Percentiles rank a stretch among this genome's conserved stretches.
Evolutionary conservation across 2,888 invertebrate species (phyloP).

Genomic region (Monoplex corrugatus): DNA sequence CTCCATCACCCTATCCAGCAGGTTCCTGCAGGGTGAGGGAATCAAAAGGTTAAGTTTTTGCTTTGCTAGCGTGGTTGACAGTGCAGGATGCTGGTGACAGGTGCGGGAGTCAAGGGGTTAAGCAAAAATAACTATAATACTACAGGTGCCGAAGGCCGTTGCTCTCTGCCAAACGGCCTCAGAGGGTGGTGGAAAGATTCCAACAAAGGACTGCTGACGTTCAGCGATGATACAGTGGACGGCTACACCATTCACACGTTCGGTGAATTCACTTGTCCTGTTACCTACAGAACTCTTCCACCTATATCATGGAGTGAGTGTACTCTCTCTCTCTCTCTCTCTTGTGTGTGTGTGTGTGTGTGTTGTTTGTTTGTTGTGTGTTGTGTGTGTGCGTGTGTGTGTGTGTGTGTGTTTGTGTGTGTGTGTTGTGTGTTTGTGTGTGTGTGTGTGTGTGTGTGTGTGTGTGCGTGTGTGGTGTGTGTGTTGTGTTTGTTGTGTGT

Average conservation of each 20-base stretch:
- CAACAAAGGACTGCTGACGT: slow-evolving; percentile 50
- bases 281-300: slow-evolving; percentile 5
- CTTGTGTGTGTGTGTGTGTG: no score
- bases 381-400: neutral
- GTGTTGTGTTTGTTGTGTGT: neutral
- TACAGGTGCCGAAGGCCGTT: neutral
- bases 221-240: slow-evolving; percentile 33
- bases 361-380: neutral
- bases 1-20: no score
- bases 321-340: no score
- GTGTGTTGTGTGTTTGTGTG: slow-evolving; percentile 23
- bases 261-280: slow-evolving; percentile 51
- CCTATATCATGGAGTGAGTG: slow-evolving; percentile 54
- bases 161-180: slow-evolving; percentile 45
- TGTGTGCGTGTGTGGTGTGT: no score
- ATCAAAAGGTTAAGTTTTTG: no score
- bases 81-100: no score
- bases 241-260: slow-evolving; percentile 50
- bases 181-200: slow-evolving; percentile 50
- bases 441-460: slow-evolving; percentile 7
- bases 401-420: neutral
- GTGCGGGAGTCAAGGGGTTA: no score
- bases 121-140: no score
- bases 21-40: no score
- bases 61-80: no score